These are phyloP conservation scores for Acanthis flammea DNA, from an alignment of 2,797 vertebrate genomes.

Conservation along the genomic window DNA sequence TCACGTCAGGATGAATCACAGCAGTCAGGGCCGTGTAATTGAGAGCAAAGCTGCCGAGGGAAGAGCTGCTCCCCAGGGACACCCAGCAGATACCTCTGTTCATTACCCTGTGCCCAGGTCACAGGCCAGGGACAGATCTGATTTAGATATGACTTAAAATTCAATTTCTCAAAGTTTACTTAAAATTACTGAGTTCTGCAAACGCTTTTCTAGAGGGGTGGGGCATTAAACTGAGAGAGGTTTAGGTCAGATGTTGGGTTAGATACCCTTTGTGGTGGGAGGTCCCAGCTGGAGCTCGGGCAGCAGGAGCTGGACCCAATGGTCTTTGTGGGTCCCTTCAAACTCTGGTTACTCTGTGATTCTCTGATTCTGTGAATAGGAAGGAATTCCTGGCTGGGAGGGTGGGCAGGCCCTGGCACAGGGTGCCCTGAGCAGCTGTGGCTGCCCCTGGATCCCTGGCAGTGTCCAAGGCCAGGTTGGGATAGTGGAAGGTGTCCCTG, in stretches of 20 bases:
- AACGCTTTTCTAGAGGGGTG: neutral
- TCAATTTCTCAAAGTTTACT: neutral
- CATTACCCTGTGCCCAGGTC: neutral
- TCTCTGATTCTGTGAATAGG: neutral
- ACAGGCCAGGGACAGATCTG: neutral
- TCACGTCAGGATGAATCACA: slow-evolving; percentile 4
- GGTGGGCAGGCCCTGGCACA: neutral
- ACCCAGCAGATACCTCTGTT: neutral
- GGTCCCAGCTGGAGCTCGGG: accelerated
- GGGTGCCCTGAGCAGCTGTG: neutral
- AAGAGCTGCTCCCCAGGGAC: neutral
- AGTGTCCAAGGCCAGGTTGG: neutral
- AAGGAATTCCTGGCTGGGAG: accelerated
- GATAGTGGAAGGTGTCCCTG: accelerated
- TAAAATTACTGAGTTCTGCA: neutral
- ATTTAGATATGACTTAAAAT: neutral
- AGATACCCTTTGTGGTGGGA: neutral
- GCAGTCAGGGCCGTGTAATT: neutral
- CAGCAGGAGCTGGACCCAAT: accelerated
- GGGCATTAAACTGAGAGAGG: neutral
- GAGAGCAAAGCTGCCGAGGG: neutral
- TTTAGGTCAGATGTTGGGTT: neutral
- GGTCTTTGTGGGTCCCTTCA: neutral
- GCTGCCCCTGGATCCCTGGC: neutral
- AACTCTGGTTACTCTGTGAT: neutral